These are phyloP conservation scores for Actenoides lindsayi DNA, from an alignment of 2,113 vertebrate species.

Conservation along the genomic window DNA sequence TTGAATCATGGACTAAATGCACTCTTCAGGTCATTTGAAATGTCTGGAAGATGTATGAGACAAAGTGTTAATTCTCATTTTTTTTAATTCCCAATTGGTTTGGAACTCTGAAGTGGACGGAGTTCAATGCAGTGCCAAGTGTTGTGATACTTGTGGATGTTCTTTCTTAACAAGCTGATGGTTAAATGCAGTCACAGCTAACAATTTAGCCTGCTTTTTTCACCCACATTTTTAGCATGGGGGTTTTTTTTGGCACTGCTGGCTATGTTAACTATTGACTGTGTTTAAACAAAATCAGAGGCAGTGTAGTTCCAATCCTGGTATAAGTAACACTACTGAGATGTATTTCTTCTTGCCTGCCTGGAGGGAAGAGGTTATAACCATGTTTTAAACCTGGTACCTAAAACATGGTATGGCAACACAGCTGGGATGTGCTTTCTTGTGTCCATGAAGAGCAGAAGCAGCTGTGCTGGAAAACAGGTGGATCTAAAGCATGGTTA, in stretches of 20 bases:
- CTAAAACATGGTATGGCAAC: neutral
- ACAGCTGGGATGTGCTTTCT: conserved; percentile 28
- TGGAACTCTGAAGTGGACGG: neutral
- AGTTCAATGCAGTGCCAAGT: neutral
- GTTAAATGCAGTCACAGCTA: neutral
- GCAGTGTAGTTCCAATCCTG: neutral
- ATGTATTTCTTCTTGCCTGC: neutral
- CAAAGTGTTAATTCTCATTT: neutral
- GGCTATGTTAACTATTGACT: neutral
- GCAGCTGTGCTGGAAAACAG: conserved; percentile 13
- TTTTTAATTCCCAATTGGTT: neutral
- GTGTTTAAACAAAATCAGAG: neutral
- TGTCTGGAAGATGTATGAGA: neutral
- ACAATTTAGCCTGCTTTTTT: neutral
- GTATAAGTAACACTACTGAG: neutral
- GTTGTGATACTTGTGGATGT: neutral
- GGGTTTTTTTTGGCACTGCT: neutral
- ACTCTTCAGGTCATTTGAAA: neutral
- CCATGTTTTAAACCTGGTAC: neutral
- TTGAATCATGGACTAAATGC: neutral
- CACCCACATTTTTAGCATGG: neutral
- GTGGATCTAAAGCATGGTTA: neutral
- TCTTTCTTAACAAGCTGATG: neutral
- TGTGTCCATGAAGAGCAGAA: conserved; percentile 25
- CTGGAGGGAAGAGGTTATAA: neutral